Conservation (phyloP, 2,113 vertebrate genomes). For the Climacteris rufus region DNA sequence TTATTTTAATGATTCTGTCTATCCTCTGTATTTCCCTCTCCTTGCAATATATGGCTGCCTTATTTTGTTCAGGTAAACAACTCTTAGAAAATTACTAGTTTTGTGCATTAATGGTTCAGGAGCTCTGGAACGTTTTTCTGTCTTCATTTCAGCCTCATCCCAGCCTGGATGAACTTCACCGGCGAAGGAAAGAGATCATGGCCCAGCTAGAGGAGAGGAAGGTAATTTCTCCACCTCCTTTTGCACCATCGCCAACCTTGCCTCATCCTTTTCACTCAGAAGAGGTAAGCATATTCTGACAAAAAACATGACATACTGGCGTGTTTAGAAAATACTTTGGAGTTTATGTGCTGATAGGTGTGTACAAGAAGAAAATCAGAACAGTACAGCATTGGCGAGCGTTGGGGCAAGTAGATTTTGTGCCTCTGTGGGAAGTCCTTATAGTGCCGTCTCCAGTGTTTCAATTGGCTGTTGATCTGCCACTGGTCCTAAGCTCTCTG, state of each 20-base stretch:
- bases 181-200: slow-evolving; percentile 92
- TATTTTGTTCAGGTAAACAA: background rate
- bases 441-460: background rate
- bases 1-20: background rate
- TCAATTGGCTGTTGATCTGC: background rate
- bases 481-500: background rate
- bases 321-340: background rate
- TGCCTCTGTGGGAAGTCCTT: background rate
- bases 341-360: background rate
- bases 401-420: background rate
- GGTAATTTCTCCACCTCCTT: slow-evolving; percentile 94
- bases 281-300: slow-evolving; percentile 75
- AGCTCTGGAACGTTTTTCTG: slow-evolving; percentile 69
- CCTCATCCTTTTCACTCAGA: slow-evolving; percentile 86
- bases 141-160: slow-evolving; percentile 77
- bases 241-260: slow-evolving; percentile 90
- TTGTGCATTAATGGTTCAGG: slow-evolving; percentile 25
- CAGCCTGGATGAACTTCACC: slow-evolving; percentile 91
- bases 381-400: background rate
- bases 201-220: slow-evolving; percentile 94
- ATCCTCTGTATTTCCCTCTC: background rate
- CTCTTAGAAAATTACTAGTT: background rate
- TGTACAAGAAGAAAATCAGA: background rate
- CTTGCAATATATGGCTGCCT: background rate
- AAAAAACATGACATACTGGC: background rate